Evolutionary conservation across 2,113 vertebrate species (phyloP).

Genomic region (Spheniscus mendiculus): DNA sequence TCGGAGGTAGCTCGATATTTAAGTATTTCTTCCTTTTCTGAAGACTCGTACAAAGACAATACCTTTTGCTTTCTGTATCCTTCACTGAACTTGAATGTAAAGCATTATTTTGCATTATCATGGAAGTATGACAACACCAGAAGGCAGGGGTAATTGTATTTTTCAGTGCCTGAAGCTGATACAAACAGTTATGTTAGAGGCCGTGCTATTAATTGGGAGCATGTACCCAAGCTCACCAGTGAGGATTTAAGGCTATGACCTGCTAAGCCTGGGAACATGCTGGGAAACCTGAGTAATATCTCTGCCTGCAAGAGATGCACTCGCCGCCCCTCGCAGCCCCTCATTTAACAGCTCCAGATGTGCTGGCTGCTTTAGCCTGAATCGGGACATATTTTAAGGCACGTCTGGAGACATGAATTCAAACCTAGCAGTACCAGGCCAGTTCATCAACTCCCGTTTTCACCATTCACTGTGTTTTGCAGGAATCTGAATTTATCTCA

Average conservation of each 20-base stretch:
- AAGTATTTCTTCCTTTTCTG: not conserved
- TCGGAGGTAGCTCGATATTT: not conserved
- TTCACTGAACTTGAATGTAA: accelerated
- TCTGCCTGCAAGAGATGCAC: not conserved
- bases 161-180: not conserved
- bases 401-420: not conserved
- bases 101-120: not conserved
- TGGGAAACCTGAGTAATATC: not conserved
- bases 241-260: not conserved
- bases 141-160: not conserved
- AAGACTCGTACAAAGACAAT: not conserved
- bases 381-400: not conserved
- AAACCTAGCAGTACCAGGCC: not conserved
- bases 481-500: not conserved
- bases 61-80: accelerated
- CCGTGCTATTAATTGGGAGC: not conserved
- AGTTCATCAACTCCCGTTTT: accelerated
- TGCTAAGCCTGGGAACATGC: not conserved
- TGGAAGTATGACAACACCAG: not conserved
- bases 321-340: not conserved
- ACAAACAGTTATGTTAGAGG: not conserved
- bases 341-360: not conserved
- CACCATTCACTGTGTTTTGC: accelerated
- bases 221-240: not conserved
- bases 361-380: not conserved